A percentile compares a stretch with the other conserved stretches of the same genome.
phyloP scores from a whole-genome alignment of 2,113 vertebrate genomes.

The Scophthalmus maximus region DNA sequence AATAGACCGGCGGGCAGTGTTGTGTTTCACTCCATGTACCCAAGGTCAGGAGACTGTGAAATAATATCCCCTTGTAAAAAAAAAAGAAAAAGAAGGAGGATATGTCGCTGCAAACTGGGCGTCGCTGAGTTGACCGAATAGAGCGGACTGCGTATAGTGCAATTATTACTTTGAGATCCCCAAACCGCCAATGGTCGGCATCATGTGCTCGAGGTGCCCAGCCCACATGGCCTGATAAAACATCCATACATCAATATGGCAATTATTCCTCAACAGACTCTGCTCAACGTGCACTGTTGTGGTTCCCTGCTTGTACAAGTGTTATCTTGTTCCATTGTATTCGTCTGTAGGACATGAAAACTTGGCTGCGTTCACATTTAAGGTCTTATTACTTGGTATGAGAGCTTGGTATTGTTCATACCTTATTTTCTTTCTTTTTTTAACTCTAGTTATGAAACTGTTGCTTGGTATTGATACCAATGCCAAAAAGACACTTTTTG shows the following conservation, averaged over 20 bases:
- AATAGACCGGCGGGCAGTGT: constrained; percentile 79
- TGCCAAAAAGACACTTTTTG: not conserved
- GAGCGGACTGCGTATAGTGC: constrained; percentile 38
- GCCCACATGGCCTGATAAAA: constrained; percentile 10
- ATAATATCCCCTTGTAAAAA: constrained; percentile 75
- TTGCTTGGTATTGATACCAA: not conserved
- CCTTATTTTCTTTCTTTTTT: not conserved
- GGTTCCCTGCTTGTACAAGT: constrained; percentile 22
- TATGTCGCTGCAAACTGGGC: constrained; percentile 72
- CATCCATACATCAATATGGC: constrained; percentile 7
- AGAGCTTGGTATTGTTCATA: not conserved
- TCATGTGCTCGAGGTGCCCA: not conserved
- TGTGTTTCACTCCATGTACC: constrained; percentile 80
- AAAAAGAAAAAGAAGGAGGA: constrained; percentile 40
- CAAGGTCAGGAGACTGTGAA: constrained; percentile 83
- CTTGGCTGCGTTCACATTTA: not conserved
- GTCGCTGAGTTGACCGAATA: constrained; percentile 64
- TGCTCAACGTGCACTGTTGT: not conserved
- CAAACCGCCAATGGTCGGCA: not conserved
- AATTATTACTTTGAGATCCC: constrained; percentile 36
- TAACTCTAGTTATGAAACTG: not conserved
- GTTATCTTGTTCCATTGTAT: constrained; percentile 44
- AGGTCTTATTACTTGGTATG: not conserved
- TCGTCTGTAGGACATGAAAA: constrained; percentile 10
- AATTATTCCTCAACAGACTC: constrained; percentile 5